These are phyloP conservation scores for Spisula solida DNA, from an alignment of 2,888 invertebrate species.

Conservation along the genomic window DNA sequence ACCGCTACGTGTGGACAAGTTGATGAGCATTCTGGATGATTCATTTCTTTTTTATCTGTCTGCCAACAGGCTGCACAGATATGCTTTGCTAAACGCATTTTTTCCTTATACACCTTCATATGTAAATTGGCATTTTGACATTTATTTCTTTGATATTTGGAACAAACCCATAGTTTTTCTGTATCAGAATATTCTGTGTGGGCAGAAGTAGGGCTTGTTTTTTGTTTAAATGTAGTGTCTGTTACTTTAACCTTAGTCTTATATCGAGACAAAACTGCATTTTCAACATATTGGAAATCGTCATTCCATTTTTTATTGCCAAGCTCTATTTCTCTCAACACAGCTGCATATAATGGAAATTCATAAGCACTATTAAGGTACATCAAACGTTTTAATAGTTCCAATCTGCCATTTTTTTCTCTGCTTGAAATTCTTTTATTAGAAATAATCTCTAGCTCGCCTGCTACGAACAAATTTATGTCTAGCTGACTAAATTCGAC, in stretches of 20 bases:
- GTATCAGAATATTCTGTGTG: not conserved
- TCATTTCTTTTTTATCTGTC: too few species aligned
- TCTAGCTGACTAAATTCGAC: too few species aligned
- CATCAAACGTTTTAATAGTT: not conserved
- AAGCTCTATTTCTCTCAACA: too few species aligned
- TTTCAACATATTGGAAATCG: not conserved
- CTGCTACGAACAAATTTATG: too few species aligned
- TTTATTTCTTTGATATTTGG: not conserved
- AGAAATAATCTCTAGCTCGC: not conserved
- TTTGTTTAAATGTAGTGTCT: too few species aligned
- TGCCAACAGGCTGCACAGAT: too few species aligned
- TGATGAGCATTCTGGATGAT: not conserved
- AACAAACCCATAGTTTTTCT: not conserved
- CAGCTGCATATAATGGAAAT: too few species aligned
- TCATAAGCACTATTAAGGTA: conserved; percentile 3
- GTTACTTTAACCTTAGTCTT: not conserved
- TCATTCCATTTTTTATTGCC: not conserved
- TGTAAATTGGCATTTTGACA: not conserved
- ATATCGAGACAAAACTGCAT: not conserved
- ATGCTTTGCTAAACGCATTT: too few species aligned
- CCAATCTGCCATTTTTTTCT: not conserved
- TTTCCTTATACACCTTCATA: not conserved
- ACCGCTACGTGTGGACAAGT: not conserved
- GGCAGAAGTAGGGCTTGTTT: too few species aligned
- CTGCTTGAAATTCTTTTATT: too few species aligned